Base-by-base conservation (phyloP, 2,888 invertebrate species). In the Cartodere bifasciata region DNA sequence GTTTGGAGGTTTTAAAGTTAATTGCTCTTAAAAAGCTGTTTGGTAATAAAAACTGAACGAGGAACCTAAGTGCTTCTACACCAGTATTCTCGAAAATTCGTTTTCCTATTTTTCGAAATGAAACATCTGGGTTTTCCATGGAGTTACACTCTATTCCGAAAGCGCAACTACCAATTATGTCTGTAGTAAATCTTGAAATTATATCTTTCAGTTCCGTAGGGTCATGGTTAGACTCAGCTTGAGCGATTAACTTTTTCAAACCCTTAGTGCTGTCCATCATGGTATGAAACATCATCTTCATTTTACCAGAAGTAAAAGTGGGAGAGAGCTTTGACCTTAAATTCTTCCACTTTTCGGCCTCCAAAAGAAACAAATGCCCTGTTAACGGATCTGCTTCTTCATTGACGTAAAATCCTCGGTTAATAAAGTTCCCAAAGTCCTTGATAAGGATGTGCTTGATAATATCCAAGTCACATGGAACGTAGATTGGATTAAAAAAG, bases 221-320 rank as follows among this genome's bases (percentile, higher is more conserved):
- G n/a, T n/a, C n/a, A n/a, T n/a, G n/a, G n/a, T n/a, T n/a, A n/a
- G n/a, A n/a, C n/a, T n/a, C n/a, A n/a, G 34, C 17, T 14, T 45
- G 23, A 5, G 44, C 33, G 16, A 58, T 32, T 13, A 45, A 43
- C 3, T 45, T 37, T 3, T 45, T 38, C 37, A 60, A 42, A 17
- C 47, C 38, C 7, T 48, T 30, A 2, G 47, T 46, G 32, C 73
- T 68, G 17, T 65, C 58, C 23, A 69, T 62, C 7, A 77, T 65
- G 1, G 70, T 64, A 1, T 61, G 60, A 42, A 72, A 75, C 72
- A 78, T 75, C 2, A 56, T 64, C 50, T 72, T 78, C 27, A 80
- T 53, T 53, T 76, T 78, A 4, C 71, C 73, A 0, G 75, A 66
- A 1, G 78, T 70, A 47, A 78, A 81, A 0, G 72, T 67, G 0